A percentile compares a stretch with the other conserved stretches of the same genome.
Evolutionary conservation across 2,113 vertebrate species (phyloP).

Genomic region (Mustelus asterias): DNA sequence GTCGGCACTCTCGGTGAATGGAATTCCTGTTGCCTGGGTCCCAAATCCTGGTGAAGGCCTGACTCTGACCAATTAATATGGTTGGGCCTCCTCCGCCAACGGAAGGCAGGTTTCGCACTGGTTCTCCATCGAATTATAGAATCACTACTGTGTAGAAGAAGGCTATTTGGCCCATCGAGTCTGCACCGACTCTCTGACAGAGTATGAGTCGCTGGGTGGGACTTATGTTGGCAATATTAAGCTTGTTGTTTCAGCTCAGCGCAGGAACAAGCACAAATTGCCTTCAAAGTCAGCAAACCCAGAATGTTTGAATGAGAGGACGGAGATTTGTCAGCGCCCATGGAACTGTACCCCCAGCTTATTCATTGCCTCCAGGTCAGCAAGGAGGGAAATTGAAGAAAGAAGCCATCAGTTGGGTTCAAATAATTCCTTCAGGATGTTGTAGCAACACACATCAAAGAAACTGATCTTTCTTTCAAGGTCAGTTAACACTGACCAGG

Average conservation of each 20-base stretch:
- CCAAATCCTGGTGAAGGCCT: neutral
- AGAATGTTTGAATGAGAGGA: neutral
- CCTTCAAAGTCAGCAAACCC: neutral
- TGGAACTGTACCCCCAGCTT: neutral
- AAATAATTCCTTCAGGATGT: neutral
- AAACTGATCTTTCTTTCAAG: neutral
- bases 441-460: constrained; percentile 16
- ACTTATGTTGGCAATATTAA: neutral
- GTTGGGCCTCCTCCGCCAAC: neutral
- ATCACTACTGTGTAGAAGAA: too few relatives aligned
- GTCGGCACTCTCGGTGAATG: neutral
- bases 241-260: neutral
- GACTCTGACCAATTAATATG: neutral
- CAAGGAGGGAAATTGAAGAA: neutral
- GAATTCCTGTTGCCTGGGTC: neutral
- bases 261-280: neutral
- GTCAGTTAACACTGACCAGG: neutral
- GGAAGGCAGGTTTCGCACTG: neutral
- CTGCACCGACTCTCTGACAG: too few relatives aligned
- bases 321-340: neutral
- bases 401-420: neutral
- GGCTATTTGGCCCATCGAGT: too few relatives aligned
- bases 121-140: too few relatives aligned
- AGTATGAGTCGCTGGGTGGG: too few relatives aligned
- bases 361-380: neutral